Evolutionary conservation across 30 jellyfish, hydroid and myxozoan species (phyloP).

Genomic region (Cassiopea xamachana): DNA sequence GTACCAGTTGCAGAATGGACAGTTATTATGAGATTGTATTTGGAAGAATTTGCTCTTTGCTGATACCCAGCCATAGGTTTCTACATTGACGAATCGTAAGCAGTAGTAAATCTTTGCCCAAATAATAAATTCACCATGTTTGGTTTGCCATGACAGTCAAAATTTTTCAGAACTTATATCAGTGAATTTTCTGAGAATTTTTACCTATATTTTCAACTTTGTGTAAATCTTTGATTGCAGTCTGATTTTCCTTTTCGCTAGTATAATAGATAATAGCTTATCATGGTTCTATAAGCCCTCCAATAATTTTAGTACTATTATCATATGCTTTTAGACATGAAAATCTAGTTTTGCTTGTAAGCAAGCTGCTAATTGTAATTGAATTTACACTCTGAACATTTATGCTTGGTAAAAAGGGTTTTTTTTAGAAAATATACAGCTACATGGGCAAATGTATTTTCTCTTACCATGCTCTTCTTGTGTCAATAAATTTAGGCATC

Average conservation of each 20-base stretch:
- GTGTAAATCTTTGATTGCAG: not conserved
- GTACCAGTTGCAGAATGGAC: no score
- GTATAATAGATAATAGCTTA: not conserved
- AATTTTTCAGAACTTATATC: no score
- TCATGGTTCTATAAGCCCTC: slow-evolving; percentile 33
- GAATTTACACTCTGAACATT: slow-evolving; percentile 10
- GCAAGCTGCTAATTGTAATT: no score
- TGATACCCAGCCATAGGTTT: no score
- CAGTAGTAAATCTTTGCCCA: no score
- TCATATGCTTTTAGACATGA: slow-evolving; percentile 42
- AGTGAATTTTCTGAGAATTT: not conserved
- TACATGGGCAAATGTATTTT: slow-evolving; percentile 54
- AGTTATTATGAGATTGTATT: no score
- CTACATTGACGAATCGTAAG: no score
- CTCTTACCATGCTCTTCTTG: slow-evolving; percentile 16
- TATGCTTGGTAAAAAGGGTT: slow-evolving; percentile 8
- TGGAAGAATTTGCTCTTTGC: no score
- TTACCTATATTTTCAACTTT: not conserved
- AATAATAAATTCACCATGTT: no score
- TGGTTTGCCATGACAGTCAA: no score
- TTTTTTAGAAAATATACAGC: slow-evolving; percentile 7
- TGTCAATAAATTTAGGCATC: not conserved
- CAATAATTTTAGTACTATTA: not conserved
- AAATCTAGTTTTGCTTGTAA: not conserved
- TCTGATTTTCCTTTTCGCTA: slow-evolving; percentile 6